Evolutionary conservation across 1,140 invertebrate species (phyloP).

Genomic region (Brachionus asplanchnoidis): DNA sequence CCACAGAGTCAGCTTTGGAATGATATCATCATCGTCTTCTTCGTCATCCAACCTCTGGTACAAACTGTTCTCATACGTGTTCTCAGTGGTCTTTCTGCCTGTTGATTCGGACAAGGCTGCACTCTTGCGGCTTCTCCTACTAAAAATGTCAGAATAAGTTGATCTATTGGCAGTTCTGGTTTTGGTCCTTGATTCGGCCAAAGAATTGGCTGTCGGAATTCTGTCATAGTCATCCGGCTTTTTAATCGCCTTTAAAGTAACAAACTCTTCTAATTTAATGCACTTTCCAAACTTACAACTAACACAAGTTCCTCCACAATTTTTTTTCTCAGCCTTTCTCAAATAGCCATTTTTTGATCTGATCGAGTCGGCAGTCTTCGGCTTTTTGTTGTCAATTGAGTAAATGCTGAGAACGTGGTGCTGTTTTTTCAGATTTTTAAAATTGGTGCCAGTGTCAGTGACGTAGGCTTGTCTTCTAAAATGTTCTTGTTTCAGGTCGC

Average conservation of each 20-base stretch:
- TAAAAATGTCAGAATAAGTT: background rate
- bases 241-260: background rate
- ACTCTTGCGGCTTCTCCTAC: background rate
- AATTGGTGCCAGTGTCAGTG: background rate
- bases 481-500: background rate
- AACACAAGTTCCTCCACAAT: background rate
- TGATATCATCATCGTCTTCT: constrained; percentile 27
- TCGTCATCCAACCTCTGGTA: background rate
- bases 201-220: background rate
- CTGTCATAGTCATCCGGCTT: background rate
- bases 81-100: background rate
- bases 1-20: constrained; percentile 5
- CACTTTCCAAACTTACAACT: constrained; percentile 15
- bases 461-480: background rate
- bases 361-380: background rate
- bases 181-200: background rate
- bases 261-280: background rate
- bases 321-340: background rate
- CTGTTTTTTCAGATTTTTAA: constrained; percentile 28
- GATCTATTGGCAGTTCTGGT: background rate
- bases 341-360: background rate
- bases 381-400: background rate
- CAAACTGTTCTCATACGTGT: background rate
- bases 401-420: background rate
- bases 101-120: background rate